phyloP scores from a whole-genome alignment of 2,888 invertebrate species.

The Eupithecia dodoneata region DNA sequence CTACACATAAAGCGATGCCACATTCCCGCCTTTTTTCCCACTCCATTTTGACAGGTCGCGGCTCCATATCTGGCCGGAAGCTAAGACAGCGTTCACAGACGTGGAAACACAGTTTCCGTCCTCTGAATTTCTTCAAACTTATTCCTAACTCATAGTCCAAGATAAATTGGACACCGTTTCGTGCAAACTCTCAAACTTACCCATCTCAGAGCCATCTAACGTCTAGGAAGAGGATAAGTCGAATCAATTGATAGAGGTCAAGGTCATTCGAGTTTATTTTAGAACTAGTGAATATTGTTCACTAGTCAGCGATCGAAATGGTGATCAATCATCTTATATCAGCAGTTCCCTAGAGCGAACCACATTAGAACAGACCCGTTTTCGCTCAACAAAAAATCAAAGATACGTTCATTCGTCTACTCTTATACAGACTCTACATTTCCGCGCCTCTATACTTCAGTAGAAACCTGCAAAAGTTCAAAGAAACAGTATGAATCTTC shows the following conservation, averaged over 20 bases:
- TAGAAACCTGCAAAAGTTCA: background rate
- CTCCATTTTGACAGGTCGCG: conserved; percentile 85
- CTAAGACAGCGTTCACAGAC: conserved; percentile 79
- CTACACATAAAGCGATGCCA: conserved; percentile 83
- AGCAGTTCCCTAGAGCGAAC: background rate
- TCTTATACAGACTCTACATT: background rate
- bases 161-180: background rate
- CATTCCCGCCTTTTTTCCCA: conserved; percentile 86
- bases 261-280: background rate
- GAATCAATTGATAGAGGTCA: background rate
- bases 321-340: background rate
- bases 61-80: conserved; percentile 83
- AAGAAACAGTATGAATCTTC: background rate
- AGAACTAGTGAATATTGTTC: background rate
- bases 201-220: background rate
- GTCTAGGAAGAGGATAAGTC: background rate
- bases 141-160: background rate
- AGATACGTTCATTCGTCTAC: background rate
- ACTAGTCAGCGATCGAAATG: background rate
- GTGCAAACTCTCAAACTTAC: background rate
- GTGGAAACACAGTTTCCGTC: conserved; percentile 14
- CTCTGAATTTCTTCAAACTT: background rate
- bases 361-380: background rate
- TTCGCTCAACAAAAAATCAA: background rate
- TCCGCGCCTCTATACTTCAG: background rate